Conservation (phyloP, 1,140 invertebrate species). For the Euwallacea fornicatus region DNA sequence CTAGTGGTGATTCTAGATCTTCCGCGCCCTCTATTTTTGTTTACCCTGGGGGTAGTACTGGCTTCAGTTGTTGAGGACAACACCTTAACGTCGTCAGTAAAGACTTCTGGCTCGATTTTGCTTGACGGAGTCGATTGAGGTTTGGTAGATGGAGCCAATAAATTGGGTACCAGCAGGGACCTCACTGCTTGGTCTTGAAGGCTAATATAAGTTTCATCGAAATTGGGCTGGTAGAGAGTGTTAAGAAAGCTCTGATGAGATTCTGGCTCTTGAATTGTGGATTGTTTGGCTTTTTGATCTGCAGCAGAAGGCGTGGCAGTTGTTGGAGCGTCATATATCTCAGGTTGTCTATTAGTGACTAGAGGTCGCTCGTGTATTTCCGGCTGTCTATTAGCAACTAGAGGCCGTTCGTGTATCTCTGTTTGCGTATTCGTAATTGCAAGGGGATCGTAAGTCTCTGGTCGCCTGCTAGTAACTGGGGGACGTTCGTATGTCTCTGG, state of each 20-base stretch:
- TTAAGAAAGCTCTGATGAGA: slow-evolving; percentile 2
- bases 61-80: slow-evolving; percentile 50
- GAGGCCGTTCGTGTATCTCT: too few species aligned
- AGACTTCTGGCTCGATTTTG: background rate
- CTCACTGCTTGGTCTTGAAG: slow-evolving; percentile 57
- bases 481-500: slow-evolving; percentile 7
- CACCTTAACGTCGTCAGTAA: slow-evolving; percentile 26
- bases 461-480: background rate
- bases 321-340: background rate
- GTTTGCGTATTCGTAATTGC: too few species aligned
- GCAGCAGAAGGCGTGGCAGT: background rate
- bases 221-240: slow-evolving; percentile 26
- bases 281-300: slow-evolving; percentile 16
- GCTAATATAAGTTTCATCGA: slow-evolving; percentile 47
- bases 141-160: slow-evolving; percentile 40
- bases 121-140: slow-evolving; percentile 2
- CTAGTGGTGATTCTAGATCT: slow-evolving; percentile 40
- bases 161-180: slow-evolving; percentile 45
- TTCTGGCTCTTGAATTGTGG: background rate
- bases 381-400: too few species aligned
- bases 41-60: slow-evolving; percentile 51
- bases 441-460: background rate
- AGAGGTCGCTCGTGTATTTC: too few species aligned
- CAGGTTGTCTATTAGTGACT: background rate
- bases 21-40: slow-evolving; percentile 44